Conservation (phyloP, 35 echinoderm and acorn worm species). For the Amphiura filiformis region DNA sequence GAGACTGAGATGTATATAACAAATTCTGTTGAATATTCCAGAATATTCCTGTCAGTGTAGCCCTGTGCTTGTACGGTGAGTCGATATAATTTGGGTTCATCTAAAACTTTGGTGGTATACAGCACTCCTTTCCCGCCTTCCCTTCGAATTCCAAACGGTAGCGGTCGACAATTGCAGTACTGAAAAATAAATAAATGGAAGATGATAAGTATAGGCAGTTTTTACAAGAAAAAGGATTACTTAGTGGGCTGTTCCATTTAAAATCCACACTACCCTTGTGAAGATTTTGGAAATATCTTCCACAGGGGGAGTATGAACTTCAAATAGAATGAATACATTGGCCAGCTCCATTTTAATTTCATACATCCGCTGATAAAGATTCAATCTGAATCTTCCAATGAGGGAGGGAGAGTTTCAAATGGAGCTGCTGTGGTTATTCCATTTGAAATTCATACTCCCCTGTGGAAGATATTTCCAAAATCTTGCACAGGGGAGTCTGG, state of each 20-base stretch:
- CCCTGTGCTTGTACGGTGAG: neutral
- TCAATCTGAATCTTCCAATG: too few species aligned
- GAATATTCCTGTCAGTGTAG: neutral
- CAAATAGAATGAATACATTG: too few species aligned
- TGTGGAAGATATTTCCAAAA: too few species aligned
- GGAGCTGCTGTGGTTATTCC: too few species aligned
- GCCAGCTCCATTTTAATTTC: too few species aligned
- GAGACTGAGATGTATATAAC: slow-evolving; percentile 17
- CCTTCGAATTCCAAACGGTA: slow-evolving; percentile 11
- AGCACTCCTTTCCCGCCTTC: neutral
- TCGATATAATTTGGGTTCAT: slow-evolving; percentile 22
- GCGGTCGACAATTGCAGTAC: slow-evolving; percentile 15
- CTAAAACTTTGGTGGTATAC: neutral
- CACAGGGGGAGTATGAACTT: too few species aligned
- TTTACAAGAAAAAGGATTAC: neutral
- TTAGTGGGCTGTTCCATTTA: too few species aligned
- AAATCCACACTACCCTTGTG: too few species aligned
- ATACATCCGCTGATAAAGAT: too few species aligned
- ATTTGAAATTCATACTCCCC: too few species aligned
- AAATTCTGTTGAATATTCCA: neutral
- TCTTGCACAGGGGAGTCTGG: neutral
- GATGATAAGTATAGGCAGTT: neutral
- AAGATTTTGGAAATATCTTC: too few species aligned
- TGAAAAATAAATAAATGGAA: neutral
- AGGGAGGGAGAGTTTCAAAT: too few species aligned